phyloP scores from a whole-genome alignment of 2,888 invertebrate genomes.

The Hydrotaea diabolus region DNA sequence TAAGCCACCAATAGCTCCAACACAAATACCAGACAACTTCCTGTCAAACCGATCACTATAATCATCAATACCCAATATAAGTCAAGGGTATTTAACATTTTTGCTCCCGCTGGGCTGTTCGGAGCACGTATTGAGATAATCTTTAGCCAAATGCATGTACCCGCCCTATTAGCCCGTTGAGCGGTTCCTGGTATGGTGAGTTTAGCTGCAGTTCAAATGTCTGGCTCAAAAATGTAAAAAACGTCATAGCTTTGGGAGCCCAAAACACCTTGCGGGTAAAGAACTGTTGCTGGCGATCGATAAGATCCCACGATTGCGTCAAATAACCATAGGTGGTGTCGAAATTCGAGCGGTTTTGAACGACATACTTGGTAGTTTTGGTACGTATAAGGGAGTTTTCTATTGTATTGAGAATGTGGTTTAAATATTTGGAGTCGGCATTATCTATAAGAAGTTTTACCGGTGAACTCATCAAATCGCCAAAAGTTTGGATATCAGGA shows the following conservation, averaged over 20 bases:
- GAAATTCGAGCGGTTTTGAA: constrained; percentile 31
- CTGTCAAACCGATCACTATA: background rate
- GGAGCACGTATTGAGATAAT: constrained; percentile 9
- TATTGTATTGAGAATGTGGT: background rate
- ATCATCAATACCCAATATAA: constrained; percentile 36
- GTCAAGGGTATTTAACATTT: background rate
- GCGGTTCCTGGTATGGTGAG: constrained; percentile 29
- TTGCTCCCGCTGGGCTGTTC: background rate
- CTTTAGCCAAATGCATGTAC: constrained; percentile 14
- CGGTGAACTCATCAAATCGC: background rate
- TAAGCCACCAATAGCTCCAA: background rate
- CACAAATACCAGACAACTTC: background rate
- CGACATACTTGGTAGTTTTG: background rate
- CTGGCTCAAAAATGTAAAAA: background rate
- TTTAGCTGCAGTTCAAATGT: constrained; percentile 29
- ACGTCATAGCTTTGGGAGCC: background rate
- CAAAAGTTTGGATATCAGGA: constrained; percentile 1
- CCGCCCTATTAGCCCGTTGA: constrained; percentile 14
- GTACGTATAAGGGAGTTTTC: background rate
- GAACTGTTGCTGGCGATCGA: constrained; percentile 26
- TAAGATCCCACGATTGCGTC: constrained; percentile 36
- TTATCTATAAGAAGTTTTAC: constrained; percentile 23
- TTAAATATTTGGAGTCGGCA: background rate
- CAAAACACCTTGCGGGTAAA: constrained; percentile 39
- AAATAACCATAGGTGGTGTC: constrained; percentile 53